Evolutionary conservation across 2,888 invertebrate genomes (phyloP), one percentile per base, ranked within the genome.

Genomic region (Busseola fusca): DNA sequence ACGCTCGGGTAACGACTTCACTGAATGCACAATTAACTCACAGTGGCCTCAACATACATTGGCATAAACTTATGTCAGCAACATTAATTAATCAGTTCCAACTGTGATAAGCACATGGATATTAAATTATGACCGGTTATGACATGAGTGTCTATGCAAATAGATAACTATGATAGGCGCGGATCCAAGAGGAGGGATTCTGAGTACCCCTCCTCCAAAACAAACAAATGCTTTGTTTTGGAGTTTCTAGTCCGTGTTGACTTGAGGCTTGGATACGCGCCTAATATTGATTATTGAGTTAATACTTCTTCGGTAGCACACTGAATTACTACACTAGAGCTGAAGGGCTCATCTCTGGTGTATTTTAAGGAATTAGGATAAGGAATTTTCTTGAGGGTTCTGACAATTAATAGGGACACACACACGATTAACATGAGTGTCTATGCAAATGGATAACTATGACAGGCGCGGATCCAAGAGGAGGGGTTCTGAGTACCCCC

Each of bases 191-290:
- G 65, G 66, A 68, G 60, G 37, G n/a, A n/a, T 37, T 30, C 4
- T n/a, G 14, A 59, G 30, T 27, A 56, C 16, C 56, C 58, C 64
- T 45, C 64, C 72, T 70, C 67, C 60, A 45, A 45, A 72, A 67
- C 60, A 25, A 37, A 67, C 18, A 42, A 30, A 50, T n/a, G 34
- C 27, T 66, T 27, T 50, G 57, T 67, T 67, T 64, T 77, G 64
- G 78, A 68, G 64, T 45, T 64, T 21, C 18, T 56, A 14, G 48
- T 64, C 56, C 12, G 18, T 42, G 5, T 6, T 16, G 66, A 30
- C 54, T 27, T 30, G 56, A 60, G 45, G 6, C 64, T 77, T 77
- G 72, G 67, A 67, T 76, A 37, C 77, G 67, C 67, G 72, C 76
- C 77, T 64, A 0, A 37, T 18, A 9, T 27, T 34, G 3, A 6